Base-by-base conservation (phyloP, 2,888 invertebrate genomes). In the Leptarthrus brevirostris region DNA sequence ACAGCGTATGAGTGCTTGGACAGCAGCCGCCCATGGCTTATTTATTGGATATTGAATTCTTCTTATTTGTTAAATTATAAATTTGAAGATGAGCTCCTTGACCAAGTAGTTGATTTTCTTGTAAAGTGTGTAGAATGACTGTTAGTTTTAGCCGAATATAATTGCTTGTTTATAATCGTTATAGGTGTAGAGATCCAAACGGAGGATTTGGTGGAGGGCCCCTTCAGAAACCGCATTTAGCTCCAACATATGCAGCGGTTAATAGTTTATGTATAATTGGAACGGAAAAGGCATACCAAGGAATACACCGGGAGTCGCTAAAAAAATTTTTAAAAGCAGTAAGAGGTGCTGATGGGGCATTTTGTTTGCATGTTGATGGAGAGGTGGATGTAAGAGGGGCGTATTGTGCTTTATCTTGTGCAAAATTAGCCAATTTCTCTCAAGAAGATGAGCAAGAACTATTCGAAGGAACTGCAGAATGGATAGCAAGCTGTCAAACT, bases 201-300 rank as follows among this genome's bases (percentile, higher is more conserved):
- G 97, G 97, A 44, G 97, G 97, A 0, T 97, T 96, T 87, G 93
- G 92, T 74, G 99, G 99, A 72, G 98, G 98, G 0, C 98, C 98
- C 0, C 91, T 92, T 0, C 98, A 99, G 84, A 87, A 89, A 80
- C 89, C 98, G 18, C 99, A 99, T 86, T 87, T 99, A 74, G 99
- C 99, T 0, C 92, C 98, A 2, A 99, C 98, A 0, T 99, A 98
- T 86, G 98, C 98, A 56, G 97, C 98, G 76, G 91, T 99, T 0
- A 96, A 95, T 87, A 92, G 96, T 24, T 86, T 99, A 4, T 93
- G 94, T 81, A 94, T 94, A 74, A 90, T 99, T 78, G 95, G 95
- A 69, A 92, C 91, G n/a, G 88, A 90, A 79, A 92, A 93, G 83
- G 96, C 98, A 1, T 95, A 93, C 81, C 87, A 90, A 78, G 90